Conservation (phyloP, 2,888 invertebrate genomes). For the Xylophagus ater region DNA sequence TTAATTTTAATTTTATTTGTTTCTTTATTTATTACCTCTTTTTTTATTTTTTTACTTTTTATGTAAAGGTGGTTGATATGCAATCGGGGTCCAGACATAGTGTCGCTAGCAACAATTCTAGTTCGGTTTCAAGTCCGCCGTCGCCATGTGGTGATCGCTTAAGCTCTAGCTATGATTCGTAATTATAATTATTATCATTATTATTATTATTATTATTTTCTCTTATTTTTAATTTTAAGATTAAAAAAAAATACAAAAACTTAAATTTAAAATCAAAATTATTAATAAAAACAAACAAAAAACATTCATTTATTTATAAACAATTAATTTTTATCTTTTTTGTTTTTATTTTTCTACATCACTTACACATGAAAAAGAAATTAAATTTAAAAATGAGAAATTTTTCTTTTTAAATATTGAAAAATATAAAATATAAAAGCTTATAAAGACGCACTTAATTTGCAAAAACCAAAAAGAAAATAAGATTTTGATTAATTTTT, state of each 20-base stretch:
- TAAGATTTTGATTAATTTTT: too few relatives aligned
- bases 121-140: conserved; percentile 23
- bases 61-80: conserved; percentile 21
- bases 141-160: conserved; percentile 22
- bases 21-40: conserved; percentile 8
- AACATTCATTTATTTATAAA: background rate
- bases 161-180: conserved; percentile 23
- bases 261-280: background rate
- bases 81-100: conserved; percentile 22
- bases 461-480: too few relatives aligned
- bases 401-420: too few relatives aligned
- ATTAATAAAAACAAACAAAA: too few relatives aligned
- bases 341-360: too few relatives aligned
- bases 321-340: background rate
- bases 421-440: too few relatives aligned
- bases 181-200: conserved; percentile 13
- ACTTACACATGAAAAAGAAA: too few relatives aligned
- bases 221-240: conserved; percentile 4
- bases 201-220: background rate
- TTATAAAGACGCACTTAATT: too few relatives aligned
- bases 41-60: conserved; percentile 5
- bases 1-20: conserved; percentile 7
- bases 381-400: too few relatives aligned
- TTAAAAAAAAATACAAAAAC: conserved; percentile 3
- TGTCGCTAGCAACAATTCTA: conserved; percentile 23